Conservation (phyloP, 2,797 vertebrate genomes). For the Eutrigla gurnardus region DNA sequence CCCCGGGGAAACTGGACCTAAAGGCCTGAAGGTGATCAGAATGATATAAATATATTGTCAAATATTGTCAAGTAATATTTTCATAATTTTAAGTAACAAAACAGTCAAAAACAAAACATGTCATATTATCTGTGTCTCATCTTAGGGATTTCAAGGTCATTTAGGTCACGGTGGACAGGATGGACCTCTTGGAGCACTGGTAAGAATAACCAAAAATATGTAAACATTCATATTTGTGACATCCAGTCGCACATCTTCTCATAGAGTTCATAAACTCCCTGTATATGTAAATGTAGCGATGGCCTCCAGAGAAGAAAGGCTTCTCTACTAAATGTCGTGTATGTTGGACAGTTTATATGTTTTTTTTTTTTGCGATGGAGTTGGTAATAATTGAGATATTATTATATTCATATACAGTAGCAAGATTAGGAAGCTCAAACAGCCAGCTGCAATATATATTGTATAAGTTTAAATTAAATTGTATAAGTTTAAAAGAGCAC, state of each 20-base stretch:
- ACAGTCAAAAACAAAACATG: neutral
- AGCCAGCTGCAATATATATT: neutral
- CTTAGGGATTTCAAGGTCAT: constrained; percentile 79
- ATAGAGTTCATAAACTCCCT: neutral
- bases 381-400: neutral
- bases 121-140: constrained; percentile 20
- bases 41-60: neutral
- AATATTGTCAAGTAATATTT: neutral
- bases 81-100: too few species aligned
- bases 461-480: neutral
- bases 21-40: constrained; percentile 81
- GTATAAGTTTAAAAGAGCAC: too few species aligned
- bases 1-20: constrained; percentile 71
- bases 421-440: neutral
- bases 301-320: neutral
- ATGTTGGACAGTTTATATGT: neutral
- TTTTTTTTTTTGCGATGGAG: neutral
- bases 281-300: neutral
- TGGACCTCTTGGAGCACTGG: constrained; percentile 73
- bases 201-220: constrained; percentile 53
- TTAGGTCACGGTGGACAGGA: constrained; percentile 76
- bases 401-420: neutral
- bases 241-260: neutral
- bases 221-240: neutral
- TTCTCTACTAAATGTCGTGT: neutral